Conservation (phyloP, 2,113 vertebrate species). For the Ameiurus melas region DNA sequence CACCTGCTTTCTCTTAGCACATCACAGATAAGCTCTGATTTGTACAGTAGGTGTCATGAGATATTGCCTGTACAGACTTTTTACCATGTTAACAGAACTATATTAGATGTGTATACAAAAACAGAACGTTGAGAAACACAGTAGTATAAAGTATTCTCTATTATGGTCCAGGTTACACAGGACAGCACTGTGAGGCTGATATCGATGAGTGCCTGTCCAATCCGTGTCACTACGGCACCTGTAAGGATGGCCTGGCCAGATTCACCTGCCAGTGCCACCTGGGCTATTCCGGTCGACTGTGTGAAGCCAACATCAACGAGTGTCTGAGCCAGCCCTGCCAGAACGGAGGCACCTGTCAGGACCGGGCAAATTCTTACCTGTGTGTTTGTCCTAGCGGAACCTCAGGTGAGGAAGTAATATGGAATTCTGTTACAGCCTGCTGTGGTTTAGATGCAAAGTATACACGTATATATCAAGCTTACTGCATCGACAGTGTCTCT, state of each 20-base stretch:
- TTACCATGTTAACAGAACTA: neutral
- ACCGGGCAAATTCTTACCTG: slow-evolving; percentile 81
- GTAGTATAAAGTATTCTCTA: neutral
- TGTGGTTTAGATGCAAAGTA: neutral
- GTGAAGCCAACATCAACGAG: slow-evolving; percentile 92
- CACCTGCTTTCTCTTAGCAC: neutral
- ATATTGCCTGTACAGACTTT: neutral
- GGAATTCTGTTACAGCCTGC: neutral
- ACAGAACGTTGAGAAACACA: neutral
- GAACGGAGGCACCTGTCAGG: slow-evolving; percentile 89
- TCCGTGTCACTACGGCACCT: slow-evolving; percentile 91
- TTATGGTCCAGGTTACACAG: slow-evolving; percentile 78
- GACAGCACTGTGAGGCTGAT: slow-evolving; percentile 84
- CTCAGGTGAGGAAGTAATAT: slow-evolving; percentile 70
- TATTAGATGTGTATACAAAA: neutral
- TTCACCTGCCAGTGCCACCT: slow-evolving; percentile 86
- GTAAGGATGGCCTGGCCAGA: slow-evolving; percentile 83
- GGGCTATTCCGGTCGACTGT: slow-evolving; percentile 87
- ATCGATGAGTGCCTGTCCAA: slow-evolving; percentile 85
- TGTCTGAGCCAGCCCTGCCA: slow-evolving; percentile 92
- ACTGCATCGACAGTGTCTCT: neutral
- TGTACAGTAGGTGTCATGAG: neutral
- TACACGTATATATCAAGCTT: neutral
- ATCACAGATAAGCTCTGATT: neutral
- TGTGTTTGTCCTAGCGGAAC: slow-evolving; percentile 90